Percentiles rank a stretch among this genome's conserved stretches.
These are phyloP conservation scores for Caenorhabditis brenneri DNA, from an alignment of 1,140 invertebrate genomes.

Conservation along the genomic window DNA sequence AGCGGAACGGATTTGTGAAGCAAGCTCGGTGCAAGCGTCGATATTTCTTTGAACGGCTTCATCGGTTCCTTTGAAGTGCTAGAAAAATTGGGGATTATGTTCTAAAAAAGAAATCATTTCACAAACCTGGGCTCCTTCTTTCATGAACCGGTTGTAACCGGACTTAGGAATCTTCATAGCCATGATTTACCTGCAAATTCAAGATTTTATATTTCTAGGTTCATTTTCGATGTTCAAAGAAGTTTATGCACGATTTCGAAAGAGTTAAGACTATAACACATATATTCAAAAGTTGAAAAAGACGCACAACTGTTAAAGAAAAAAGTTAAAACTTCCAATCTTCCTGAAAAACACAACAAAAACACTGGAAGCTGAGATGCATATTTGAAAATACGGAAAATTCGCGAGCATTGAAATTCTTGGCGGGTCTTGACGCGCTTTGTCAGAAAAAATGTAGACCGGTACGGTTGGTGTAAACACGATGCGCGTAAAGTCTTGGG, in stretches of 20 bases:
- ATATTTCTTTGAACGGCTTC: slow-evolving; percentile 96
- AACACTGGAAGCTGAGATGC: neutral
- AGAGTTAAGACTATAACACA: too few species aligned
- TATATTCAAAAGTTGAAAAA: neutral
- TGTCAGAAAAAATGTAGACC: neutral
- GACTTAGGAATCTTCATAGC: slow-evolving; percentile 68
- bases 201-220: too few species aligned
- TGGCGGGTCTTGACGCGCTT: neutral
- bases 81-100: slow-evolving; percentile 70
- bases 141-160: slow-evolving; percentile 70
- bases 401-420: neutral
- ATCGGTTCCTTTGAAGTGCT: slow-evolving; percentile 94
- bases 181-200: slow-evolving; percentile 54
- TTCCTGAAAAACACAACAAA: neutral
- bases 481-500: neutral
- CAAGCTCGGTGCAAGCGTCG: slow-evolving; percentile 90
- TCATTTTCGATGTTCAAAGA: too few species aligned
- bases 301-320: neutral
- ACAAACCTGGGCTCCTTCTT: slow-evolving; percentile 67
- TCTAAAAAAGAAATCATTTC: too few species aligned
- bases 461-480: neutral
- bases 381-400: slow-evolving; percentile 34
- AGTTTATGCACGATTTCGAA: too few species aligned
- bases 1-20: slow-evolving; percentile 87
- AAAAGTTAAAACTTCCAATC: neutral